phyloP scores from a whole-genome alignment of 1,140 invertebrate genomes.

The Calephelis virginiensis region DNA sequence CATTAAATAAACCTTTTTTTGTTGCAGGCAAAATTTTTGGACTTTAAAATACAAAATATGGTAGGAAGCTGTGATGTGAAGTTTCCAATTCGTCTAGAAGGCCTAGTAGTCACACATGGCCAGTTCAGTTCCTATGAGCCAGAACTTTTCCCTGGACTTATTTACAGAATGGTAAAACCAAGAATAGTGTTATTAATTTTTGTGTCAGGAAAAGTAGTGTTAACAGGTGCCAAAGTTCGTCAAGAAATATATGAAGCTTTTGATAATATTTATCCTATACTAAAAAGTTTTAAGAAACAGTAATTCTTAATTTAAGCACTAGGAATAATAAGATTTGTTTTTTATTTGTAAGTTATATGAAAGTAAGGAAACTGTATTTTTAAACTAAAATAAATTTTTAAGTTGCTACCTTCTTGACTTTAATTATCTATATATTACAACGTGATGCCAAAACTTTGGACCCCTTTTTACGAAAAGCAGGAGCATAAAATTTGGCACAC shows the following conservation, averaged over 20 bases:
- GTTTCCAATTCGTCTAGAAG: slow-evolving; percentile 98
- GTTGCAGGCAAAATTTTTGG: slow-evolving; percentile 97
- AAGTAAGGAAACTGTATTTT: neutral
- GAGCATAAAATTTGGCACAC: too few species aligned
- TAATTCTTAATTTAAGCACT: slow-evolving; percentile 47
- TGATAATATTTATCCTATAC: slow-evolving; percentile 99
- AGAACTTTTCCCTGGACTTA: slow-evolving; percentile 98
- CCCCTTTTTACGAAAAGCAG: too few species aligned
- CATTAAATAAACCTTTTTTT: slow-evolving; percentile 24
- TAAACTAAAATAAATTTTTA: neutral
- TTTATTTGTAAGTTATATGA: slow-evolving; percentile 25
- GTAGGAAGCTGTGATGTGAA: slow-evolving; percentile 99
- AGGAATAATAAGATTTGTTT: slow-evolving; percentile 19
- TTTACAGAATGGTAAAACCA: slow-evolving; percentile 99
- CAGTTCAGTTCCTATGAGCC: slow-evolving; percentile 98
- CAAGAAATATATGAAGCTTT: slow-evolving; percentile 99
- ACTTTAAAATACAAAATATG: slow-evolving; percentile 99
- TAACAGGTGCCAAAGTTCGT: slow-evolving; percentile 98
- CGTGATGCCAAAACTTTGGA: too few species aligned
- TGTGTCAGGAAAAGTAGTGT: slow-evolving; percentile 98
- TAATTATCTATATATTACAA: too few species aligned
- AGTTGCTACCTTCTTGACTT: neutral
- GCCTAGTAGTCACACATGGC: slow-evolving; percentile 96
- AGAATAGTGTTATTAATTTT: slow-evolving; percentile 99
- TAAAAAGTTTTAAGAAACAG: slow-evolving; percentile 99